These are phyloP conservation scores for Epinephelus malabaricus DNA, from an alignment of 2,797 vertebrate species.

Conservation along the genomic window DNA sequence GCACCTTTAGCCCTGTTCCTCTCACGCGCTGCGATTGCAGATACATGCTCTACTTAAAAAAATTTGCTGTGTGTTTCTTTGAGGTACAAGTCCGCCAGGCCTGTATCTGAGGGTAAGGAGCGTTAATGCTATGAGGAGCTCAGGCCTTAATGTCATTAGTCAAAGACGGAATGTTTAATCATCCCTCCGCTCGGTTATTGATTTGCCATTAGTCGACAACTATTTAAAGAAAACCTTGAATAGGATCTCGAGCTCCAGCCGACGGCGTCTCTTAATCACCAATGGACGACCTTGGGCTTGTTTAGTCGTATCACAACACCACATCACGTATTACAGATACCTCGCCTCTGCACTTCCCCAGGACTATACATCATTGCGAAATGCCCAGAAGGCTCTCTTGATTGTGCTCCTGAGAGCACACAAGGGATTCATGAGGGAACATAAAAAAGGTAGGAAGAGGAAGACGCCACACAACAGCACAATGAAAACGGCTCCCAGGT, in stretches of 20 bases:
- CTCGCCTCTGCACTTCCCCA: constrained; percentile 50
- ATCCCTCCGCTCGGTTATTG: constrained; percentile 78
- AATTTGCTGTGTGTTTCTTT: constrained; percentile 35
- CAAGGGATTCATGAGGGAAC: constrained; percentile 66
- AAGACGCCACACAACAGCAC: constrained; percentile 29
- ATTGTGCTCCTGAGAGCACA: constrained; percentile 67
- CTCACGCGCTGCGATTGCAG: constrained; percentile 42
- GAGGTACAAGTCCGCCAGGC: constrained; percentile 43
- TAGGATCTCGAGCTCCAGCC: constrained; percentile 57
- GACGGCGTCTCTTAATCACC: constrained; percentile 77
- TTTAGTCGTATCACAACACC: constrained; percentile 66
- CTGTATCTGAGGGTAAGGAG: constrained; percentile 49
- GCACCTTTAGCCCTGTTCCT: constrained; percentile 62
- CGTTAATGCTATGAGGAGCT: constrained; percentile 57
- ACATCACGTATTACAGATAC: constrained; percentile 58
- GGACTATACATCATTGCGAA: constrained; percentile 64
- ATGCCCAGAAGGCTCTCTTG: constrained; percentile 60
- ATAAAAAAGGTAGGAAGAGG: constrained; percentile 56
- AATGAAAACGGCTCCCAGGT: constrained; percentile 50
- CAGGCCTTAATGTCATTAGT: constrained; percentile 81
- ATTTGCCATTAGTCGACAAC: constrained; percentile 86
- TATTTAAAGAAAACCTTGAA: constrained; percentile 84
- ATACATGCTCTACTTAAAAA: constrained; percentile 53
- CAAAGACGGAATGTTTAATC: constrained; percentile 86
- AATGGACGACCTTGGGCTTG: constrained; percentile 77